Base-by-base conservation (phyloP, 2,888 invertebrate genomes). In the Odontothrips loti region DNA sequence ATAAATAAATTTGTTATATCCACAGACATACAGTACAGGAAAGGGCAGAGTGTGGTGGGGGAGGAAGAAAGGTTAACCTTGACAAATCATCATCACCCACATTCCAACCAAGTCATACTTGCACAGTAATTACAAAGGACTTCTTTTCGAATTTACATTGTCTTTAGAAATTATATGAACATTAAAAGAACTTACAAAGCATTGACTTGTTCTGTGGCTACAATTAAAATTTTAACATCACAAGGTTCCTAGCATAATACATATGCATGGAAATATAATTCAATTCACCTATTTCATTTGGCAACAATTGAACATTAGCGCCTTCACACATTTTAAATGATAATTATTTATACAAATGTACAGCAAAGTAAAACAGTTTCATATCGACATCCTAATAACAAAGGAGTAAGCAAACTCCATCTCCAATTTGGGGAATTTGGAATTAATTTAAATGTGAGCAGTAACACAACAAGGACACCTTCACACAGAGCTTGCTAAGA, bases 181-280 rank as follows among this genome's bases (percentile, higher is more conserved):
- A 75, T 11, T 27, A 27, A 27, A 27, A 12, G 27, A 75, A 75
- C n/a, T 75, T 75, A 75, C 68, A 75, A 75, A 75, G 68, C 68
- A 27, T 27, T 75, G 68, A 75, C 68, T 75, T 75, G 68, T 27
- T 75, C 68, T 27, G 23, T 75, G 68, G 68, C 68, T 75, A 75
- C 68, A 75, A 75, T 75, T 75, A 75, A 75, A 75, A 75, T 75
- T 58, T 75, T 75, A 75, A 75, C 68, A 75, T 75, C 68, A 75
- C 68, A 75, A 27, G 68, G 23, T 75, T 75, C 68, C 68, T 75
- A 75, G 68, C 68, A 75, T 75, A 75, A 27, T 27, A 23, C 27
- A 27, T 75, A 75, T 75, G 68, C 68, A 27, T 12, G 12, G 68
- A 75, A 75, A 75, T 75, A 75, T 75, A 75, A 75, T 75, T 75